These are phyloP conservation scores for Eucidaris tribuloides DNA, from an alignment of 35 echinoderm and acorn worm genomes.

Conservation along the genomic window DNA sequence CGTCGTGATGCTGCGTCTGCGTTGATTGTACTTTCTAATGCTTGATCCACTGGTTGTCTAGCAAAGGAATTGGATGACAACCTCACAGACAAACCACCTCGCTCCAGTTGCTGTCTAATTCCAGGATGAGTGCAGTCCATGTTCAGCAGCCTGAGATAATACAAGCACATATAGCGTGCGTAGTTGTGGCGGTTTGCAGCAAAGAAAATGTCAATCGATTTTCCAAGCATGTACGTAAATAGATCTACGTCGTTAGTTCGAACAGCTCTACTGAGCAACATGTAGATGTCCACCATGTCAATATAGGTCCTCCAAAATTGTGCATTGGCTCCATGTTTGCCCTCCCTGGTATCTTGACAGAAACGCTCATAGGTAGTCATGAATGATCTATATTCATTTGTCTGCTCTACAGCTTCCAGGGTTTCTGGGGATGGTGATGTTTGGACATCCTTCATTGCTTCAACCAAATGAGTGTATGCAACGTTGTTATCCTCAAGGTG, in stretches of 20 bases:
- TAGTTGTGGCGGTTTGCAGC: constrained; percentile 71
- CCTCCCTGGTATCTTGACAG: not conserved
- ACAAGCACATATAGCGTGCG: constrained; percentile 70
- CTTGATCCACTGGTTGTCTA: constrained; percentile 49
- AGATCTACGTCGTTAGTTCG: constrained; percentile 16
- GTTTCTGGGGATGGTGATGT: not conserved
- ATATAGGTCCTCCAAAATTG: constrained; percentile 37
- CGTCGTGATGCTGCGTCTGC: constrained; percentile 68
- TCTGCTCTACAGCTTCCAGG: not conserved
- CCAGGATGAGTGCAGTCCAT: constrained; percentile 8
- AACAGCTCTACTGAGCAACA: not conserved
- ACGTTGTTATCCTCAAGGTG: not conserved
- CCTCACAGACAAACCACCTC: constrained; percentile 54
- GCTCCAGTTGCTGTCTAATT: constrained; percentile 43
- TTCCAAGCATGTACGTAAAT: not conserved
- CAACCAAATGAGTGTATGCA: not conserved
- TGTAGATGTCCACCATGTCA: not conserved
- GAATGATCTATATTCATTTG: not conserved
- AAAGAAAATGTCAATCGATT: constrained; percentile 41
- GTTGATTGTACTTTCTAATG: constrained; percentile 64
- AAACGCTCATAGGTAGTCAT: not conserved
- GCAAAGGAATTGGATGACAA: constrained; percentile 21
- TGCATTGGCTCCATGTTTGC: constrained; percentile 20
- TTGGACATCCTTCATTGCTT: not conserved
- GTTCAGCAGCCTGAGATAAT: constrained; percentile 42